A percentile compares a stretch with the other conserved stretches of the same genome.
Evolutionary conservation across 2,797 vertebrate genomes (phyloP).

Genomic region (Bovichtus diacanthus): DNA sequence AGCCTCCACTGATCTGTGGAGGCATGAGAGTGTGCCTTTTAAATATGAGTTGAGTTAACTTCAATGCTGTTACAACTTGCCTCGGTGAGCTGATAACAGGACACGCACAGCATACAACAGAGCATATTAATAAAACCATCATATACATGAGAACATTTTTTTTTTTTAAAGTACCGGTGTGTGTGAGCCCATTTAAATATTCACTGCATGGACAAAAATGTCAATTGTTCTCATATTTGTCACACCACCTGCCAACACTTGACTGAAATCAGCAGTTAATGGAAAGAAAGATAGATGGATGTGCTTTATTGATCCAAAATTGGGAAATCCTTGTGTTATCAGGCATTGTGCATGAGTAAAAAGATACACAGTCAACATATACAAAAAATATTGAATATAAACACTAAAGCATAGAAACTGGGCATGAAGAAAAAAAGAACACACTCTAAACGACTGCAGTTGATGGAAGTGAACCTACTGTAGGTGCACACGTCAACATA

Average conservation of each 20-base stretch:
- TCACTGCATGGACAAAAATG: neutral
- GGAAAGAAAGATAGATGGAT: too few relatives aligned
- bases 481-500: neutral
- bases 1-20: constrained; percentile 20
- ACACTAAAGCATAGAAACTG: neutral
- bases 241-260: too few relatives aligned
- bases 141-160: too few relatives aligned
- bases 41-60: neutral
- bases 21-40: neutral
- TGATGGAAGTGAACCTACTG: neutral
- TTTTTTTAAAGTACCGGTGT: too few relatives aligned
- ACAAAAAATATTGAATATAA: too few relatives aligned
- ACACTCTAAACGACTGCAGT: neutral
- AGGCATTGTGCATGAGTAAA: too few relatives aligned
- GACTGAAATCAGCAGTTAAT: too few relatives aligned
- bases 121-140: neutral
- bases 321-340: too few relatives aligned
- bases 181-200: neutral
- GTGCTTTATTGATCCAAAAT: too few relatives aligned
- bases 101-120: neutral
- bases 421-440: neutral
- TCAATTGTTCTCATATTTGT: too few relatives aligned
- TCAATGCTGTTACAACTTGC: neutral
- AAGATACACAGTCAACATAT: too few relatives aligned
- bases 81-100: neutral